A percentile compares a stretch with the other conserved stretches of the same genome.
These are phyloP conservation scores for Lithophane ornitopus DNA, from an alignment of 2,888 invertebrate genomes.

Conservation along the genomic window DNA sequence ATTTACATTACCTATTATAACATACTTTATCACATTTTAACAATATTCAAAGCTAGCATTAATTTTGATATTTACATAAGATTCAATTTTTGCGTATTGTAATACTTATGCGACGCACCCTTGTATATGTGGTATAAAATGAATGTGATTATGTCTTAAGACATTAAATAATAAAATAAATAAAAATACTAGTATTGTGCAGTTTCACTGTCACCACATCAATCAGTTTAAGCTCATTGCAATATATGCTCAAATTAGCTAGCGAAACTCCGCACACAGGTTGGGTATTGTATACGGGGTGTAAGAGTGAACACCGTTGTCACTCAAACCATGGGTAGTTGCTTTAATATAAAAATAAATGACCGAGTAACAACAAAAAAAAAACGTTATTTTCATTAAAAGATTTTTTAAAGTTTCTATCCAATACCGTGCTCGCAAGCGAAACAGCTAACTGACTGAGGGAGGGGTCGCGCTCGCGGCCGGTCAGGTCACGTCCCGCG, in stretches of 20 bases:
- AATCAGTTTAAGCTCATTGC: not conserved
- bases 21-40: slow-evolving; percentile 62
- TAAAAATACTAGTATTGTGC: not conserved
- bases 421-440: too few relatives aligned
- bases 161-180: not conserved
- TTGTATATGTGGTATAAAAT: slow-evolving; percentile 9
- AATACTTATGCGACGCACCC: not conserved
- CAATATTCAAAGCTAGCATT: slow-evolving; percentile 55
- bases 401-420: too few relatives aligned
- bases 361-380: too few relatives aligned
- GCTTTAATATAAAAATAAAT: too few relatives aligned
- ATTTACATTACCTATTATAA: slow-evolving; percentile 25
- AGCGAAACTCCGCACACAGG: too few relatives aligned
- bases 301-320: too few relatives aligned
- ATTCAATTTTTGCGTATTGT: slow-evolving; percentile 7
- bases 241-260: not conserved
- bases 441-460: too few relatives aligned
- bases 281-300: too few relatives aligned
- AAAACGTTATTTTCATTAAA: too few relatives aligned
- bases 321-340: too few relatives aligned
- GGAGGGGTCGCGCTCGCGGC: too few relatives aligned
- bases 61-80: slow-evolving; percentile 38
- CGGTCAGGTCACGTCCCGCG: too few relatives aligned
- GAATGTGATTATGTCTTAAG: not conserved
- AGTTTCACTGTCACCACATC: slow-evolving; percentile 2